Evolutionary conservation across 1,140 invertebrate species (phyloP).

Genomic region (Tigriopus japonicus): DNA sequence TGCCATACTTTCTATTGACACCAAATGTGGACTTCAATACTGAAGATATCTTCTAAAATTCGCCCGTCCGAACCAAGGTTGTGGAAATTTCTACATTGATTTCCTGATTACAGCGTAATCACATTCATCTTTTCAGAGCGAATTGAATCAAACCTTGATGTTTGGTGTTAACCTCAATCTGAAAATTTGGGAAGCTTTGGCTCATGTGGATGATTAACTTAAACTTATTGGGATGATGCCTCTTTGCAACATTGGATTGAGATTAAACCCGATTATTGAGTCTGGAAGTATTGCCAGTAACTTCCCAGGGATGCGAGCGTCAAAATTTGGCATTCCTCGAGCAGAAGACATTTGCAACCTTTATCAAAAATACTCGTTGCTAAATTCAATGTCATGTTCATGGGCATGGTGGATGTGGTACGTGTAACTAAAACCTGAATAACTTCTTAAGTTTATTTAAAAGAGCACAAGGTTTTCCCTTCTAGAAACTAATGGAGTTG

Average conservation of each 20-base stretch:
- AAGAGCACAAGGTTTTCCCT: too few species aligned
- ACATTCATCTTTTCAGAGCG: background rate
- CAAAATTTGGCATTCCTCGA: slow-evolving; percentile 12
- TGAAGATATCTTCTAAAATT: slow-evolving; percentile 1
- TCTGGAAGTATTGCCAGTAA: slow-evolving; percentile 8
- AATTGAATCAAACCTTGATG: background rate
- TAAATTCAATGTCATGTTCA: slow-evolving; percentile 12
- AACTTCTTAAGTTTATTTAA: too few species aligned
- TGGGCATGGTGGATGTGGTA: background rate
- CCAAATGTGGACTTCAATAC: background rate
- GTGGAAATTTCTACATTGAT: too few species aligned
- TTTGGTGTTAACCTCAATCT: slow-evolving; percentile 2
- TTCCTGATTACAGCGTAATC: too few species aligned
- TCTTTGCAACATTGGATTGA: background rate
- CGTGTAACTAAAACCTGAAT: background rate
- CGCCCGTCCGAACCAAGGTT: slow-evolving; percentile 1
- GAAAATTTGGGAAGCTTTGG: slow-evolving; percentile 1
- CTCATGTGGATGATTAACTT: background rate
- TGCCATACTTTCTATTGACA: background rate
- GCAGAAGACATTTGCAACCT: slow-evolving; percentile 3
- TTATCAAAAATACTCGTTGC: slow-evolving; percentile 2
- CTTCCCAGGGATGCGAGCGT: background rate
- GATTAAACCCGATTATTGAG: slow-evolving; percentile 11
- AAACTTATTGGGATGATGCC: background rate
- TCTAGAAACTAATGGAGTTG: background rate